These are phyloP conservation scores for Caranx ignobilis DNA, from an alignment of 2,113 vertebrate genomes.

Conservation along the genomic window DNA sequence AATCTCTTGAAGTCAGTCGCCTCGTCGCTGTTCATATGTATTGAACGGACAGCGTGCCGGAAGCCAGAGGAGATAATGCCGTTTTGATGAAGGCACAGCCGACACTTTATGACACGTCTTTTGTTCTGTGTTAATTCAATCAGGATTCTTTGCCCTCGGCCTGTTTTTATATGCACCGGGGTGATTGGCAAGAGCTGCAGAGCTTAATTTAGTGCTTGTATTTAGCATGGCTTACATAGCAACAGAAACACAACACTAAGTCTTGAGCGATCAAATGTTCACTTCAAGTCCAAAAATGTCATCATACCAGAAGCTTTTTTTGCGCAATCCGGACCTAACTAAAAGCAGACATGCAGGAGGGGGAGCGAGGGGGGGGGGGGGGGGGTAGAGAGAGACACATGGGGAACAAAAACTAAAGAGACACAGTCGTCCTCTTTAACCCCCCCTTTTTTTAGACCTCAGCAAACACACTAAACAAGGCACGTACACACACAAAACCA, in stretches of 20 bases:
- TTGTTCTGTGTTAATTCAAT: slow-evolving; percentile 19
- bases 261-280: slow-evolving; percentile 34
- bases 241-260: slow-evolving; percentile 35
- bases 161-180: slow-evolving; percentile 8
- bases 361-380: background rate
- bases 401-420: slow-evolving; percentile 5
- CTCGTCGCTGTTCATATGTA: background rate
- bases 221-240: slow-evolving; percentile 17
- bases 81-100: slow-evolving; percentile 3
- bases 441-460: background rate
- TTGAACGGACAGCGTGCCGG: background rate
- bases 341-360: slow-evolving; percentile 36
- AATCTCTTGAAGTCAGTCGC: background rate
- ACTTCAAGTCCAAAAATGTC: slow-evolving; percentile 44
- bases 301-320: slow-evolving; percentile 42
- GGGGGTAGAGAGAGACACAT: slow-evolving; percentile 8
- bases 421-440: slow-evolving; percentile 9
- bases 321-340: slow-evolving; percentile 34
- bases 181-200: slow-evolving; percentile 11
- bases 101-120: background rate
- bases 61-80: background rate
- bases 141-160: background rate
- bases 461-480: background rate
- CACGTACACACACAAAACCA: background rate
- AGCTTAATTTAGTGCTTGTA: slow-evolving; percentile 23